These are phyloP conservation scores for Armadillidium nasatum DNA, from an alignment of 1,140 invertebrate genomes.

Conservation along the genomic window DNA sequence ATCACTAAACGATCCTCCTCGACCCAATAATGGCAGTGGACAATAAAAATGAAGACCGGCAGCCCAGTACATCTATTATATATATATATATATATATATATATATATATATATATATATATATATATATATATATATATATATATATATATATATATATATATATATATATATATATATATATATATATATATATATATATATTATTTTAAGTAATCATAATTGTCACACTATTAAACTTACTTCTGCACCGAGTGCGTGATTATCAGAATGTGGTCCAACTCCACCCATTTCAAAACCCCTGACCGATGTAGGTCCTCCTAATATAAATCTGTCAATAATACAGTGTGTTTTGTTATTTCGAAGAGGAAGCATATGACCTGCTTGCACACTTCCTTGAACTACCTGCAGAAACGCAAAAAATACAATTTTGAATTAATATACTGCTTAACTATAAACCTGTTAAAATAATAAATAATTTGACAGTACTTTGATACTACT, in stretches of 20 bases:
- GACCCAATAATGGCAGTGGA: slow-evolving; percentile 22
- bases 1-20: slow-evolving; percentile 18
- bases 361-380: slow-evolving; percentile 61
- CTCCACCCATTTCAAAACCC: slow-evolving; percentile 74
- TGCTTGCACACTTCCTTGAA: slow-evolving; percentile 65
- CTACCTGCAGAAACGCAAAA: slow-evolving; percentile 62
- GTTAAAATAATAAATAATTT: too few species aligned
- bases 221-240: too few species aligned
- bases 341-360: slow-evolving; percentile 57
- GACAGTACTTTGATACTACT: too few species aligned
- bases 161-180: too few species aligned
- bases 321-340: slow-evolving; percentile 73
- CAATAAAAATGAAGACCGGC: slow-evolving; percentile 16
- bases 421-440: too few species aligned
- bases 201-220: too few species aligned
- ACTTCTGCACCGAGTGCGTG: slow-evolving; percentile 62
- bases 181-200: too few species aligned
- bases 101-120: too few species aligned
- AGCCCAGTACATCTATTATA: slow-evolving; percentile 23
- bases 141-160: too few species aligned
- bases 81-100: not conserved
- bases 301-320: slow-evolving; percentile 77
- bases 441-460: too few species aligned
- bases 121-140: too few species aligned
- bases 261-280: slow-evolving; percentile 71